Conservation (phyloP, 2,113 vertebrate species). For the Anolis sagrei region DNA sequence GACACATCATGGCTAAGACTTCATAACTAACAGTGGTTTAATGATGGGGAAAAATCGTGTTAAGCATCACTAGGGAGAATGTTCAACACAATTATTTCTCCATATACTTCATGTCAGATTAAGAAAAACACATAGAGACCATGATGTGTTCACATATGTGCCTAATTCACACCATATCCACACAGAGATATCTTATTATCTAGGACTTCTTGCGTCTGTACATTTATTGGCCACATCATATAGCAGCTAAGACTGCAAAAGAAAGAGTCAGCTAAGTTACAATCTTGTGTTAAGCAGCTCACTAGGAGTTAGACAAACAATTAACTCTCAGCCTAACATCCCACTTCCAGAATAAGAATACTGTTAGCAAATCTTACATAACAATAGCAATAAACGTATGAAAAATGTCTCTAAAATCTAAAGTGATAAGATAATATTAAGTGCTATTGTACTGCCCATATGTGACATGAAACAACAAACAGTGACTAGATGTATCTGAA, state of each 20-base stretch:
- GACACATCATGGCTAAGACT: no score
- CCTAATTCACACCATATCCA: neutral
- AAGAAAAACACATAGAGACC: neutral
- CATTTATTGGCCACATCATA: neutral
- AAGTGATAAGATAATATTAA: neutral
- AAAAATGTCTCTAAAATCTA: neutral
- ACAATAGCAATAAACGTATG: neutral
- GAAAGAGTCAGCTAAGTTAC: neutral
- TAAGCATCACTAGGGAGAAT: neutral
- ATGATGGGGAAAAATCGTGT: neutral
- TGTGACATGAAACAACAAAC: neutral
- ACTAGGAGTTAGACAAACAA: neutral
- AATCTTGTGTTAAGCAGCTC: neutral
- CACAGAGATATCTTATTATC: neutral
- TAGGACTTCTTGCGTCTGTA: neutral
- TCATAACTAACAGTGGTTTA: neutral
- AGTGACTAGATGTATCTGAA: neutral
- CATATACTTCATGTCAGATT: neutral
- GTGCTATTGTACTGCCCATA: neutral
- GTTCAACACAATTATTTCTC: neutral
- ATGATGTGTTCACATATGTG: neutral
- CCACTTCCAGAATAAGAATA: neutral
- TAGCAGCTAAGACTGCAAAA: neutral
- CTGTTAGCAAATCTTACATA: neutral
- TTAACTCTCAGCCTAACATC: neutral